phyloP scores from a whole-genome alignment of 2,888 invertebrate genomes.

The Ennomos fuscantarius region DNA sequence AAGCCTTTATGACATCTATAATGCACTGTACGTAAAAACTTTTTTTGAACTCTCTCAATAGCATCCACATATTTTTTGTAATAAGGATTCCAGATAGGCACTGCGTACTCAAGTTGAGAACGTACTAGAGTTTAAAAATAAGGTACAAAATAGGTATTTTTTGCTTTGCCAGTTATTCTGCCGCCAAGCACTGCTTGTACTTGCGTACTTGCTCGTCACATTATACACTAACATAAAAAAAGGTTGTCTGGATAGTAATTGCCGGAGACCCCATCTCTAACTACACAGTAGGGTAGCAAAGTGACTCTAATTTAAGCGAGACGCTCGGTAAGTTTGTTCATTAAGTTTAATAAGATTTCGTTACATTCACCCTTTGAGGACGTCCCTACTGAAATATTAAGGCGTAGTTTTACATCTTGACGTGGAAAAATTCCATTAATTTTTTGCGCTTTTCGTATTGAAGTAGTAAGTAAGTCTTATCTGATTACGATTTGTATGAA shows the following conservation, averaged over 20 bases:
- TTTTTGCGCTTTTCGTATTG: conserved; percentile 12
- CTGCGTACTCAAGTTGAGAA: no score
- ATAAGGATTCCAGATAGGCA: no score
- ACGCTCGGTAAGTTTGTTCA: conserved; percentile 74
- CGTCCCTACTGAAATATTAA: conserved; percentile 65
- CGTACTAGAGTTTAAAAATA: no score
- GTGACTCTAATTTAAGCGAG: conserved; percentile 69
- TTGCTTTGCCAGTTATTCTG: no score
- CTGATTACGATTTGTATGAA: conserved; percentile 24
- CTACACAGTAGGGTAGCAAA: conserved; percentile 47
- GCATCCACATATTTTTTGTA: no score
- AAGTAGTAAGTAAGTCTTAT: conserved; percentile 1
- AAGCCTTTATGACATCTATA: no score
- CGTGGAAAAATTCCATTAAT: conserved; percentile 37
- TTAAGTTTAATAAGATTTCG: conserved; percentile 79
- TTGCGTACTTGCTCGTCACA: no score
- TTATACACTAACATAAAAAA: no score
- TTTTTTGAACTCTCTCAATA: no score
- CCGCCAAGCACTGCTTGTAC: no score
- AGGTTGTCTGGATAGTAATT: neutral
- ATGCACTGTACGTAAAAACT: no score
- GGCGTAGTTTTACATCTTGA: conserved; percentile 37
- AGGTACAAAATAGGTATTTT: no score
- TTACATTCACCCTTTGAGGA: conserved; percentile 68
- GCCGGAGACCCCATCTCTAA: conserved; percentile 11